Conservation (phyloP, 2,113 vertebrate species). For the Hucho hucho region DNA sequence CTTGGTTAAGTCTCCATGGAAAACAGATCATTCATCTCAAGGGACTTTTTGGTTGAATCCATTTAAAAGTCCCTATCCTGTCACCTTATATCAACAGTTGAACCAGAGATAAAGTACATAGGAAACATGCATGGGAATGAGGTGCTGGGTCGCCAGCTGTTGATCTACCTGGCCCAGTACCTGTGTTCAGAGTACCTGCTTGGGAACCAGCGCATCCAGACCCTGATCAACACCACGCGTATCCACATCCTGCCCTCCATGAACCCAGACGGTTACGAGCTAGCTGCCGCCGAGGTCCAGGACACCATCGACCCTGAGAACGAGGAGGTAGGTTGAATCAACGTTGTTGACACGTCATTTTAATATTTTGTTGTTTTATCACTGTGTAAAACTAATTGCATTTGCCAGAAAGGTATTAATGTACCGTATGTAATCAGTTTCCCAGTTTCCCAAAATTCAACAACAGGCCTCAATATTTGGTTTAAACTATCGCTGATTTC, state of each 20-base stretch:
- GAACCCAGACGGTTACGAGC: constrained; percentile 93
- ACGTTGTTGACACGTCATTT: too few relatives aligned
- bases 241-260: constrained; percentile 93
- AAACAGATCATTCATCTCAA: too few relatives aligned
- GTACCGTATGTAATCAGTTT: too few relatives aligned
- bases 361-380: too few relatives aligned
- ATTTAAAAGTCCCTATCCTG: too few relatives aligned
- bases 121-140: constrained; percentile 96
- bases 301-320: constrained; percentile 38
- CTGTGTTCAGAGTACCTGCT: constrained; percentile 88
- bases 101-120: constrained; percentile 90
- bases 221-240: constrained; percentile 86
- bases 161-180: constrained; percentile 88
- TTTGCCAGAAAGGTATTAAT: too few relatives aligned
- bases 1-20: too few relatives aligned
- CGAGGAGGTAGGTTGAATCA: constrained; percentile 54
- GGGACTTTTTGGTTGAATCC: too few relatives aligned
- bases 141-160: constrained; percentile 85
- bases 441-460: too few relatives aligned
- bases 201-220: constrained; percentile 82
- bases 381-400: too few relatives aligned
- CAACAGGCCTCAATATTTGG: too few relatives aligned
- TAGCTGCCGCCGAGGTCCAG: constrained; percentile 79
- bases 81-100: constrained; percentile 73
- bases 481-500: too few relatives aligned